Percentiles rank a stretch among this genome's conserved stretches.
These are phyloP conservation scores for Ophonus ardosiacus DNA, from an alignment of 2,888 invertebrate species.

Conservation along the genomic window DNA sequence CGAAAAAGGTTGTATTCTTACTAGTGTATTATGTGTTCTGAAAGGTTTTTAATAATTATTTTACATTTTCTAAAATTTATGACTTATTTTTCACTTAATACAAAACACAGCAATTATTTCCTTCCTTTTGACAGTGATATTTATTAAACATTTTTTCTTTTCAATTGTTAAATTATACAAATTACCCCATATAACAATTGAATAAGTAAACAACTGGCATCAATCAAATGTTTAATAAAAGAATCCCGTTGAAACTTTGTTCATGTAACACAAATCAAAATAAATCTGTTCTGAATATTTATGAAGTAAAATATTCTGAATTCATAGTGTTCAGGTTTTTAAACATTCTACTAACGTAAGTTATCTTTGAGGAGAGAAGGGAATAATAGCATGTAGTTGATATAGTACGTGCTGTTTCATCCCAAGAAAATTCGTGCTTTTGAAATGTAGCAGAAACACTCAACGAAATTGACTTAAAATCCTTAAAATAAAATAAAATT, in stretches of 20 bases:
- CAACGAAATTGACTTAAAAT: too few relatives aligned
- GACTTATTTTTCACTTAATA: not conserved
- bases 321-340: constrained; percentile 61
- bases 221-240: constrained; percentile 22
- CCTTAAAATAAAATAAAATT: too few relatives aligned
- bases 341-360: constrained; percentile 52
- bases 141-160: not conserved
- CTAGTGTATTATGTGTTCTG: too few relatives aligned
- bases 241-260: constrained; percentile 5
- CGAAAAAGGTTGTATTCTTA: too few relatives aligned
- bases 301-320: constrained; percentile 19
- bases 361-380: constrained; percentile 9
- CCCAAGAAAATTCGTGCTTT: not conserved
- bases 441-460: too few relatives aligned
- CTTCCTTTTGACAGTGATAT: not conserved
- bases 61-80: not conserved
- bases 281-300: constrained; percentile 4
- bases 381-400: not conserved
- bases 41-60: too few relatives aligned
- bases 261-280: constrained; percentile 27
- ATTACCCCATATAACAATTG: constrained; percentile 3
- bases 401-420: not conserved
- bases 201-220: not conserved
- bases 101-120: not conserved
- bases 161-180: not conserved